phyloP scores from a whole-genome alignment of 2,888 invertebrate genomes.

The Neria commutata region DNA sequence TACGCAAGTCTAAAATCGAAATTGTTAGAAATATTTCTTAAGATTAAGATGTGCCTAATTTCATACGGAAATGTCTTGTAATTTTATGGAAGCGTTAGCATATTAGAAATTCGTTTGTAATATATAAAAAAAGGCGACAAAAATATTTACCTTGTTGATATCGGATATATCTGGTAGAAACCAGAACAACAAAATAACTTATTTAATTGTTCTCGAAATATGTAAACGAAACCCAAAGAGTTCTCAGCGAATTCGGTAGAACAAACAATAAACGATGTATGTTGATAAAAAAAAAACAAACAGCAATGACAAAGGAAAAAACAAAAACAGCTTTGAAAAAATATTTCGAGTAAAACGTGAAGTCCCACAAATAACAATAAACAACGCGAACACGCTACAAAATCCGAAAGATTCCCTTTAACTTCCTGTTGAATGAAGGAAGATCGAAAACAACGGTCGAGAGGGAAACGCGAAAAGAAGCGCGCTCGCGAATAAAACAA shows the following conservation, averaged over 20 bases:
- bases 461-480: conserved; percentile 34
- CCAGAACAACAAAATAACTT: too few species aligned
- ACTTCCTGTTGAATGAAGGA: conserved; percentile 10
- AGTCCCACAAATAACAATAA: conserved; percentile 8
- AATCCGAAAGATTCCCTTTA: too few species aligned
- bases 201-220: too few species aligned
- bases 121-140: too few species aligned
- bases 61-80: too few species aligned
- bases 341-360: conserved; percentile 2
- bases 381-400: conserved; percentile 16
- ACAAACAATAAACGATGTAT: conserved; percentile 25
- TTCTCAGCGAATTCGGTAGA: conserved; percentile 22
- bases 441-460: conserved; percentile 27
- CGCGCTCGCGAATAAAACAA: conserved; percentile 39
- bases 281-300: neutral
- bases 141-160: too few species aligned
- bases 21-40: too few species aligned
- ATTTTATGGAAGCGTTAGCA: too few species aligned
- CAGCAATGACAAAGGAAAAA: neutral
- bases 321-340: conserved; percentile 17
- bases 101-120: too few species aligned
- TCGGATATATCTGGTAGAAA: too few species aligned
- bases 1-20: too few species aligned
- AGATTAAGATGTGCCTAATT: too few species aligned
- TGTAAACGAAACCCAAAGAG: conserved; percentile 27